Evolutionary conservation across 2,888 invertebrate species (phyloP).

Genomic region (Agriopis leucophaearia): DNA sequence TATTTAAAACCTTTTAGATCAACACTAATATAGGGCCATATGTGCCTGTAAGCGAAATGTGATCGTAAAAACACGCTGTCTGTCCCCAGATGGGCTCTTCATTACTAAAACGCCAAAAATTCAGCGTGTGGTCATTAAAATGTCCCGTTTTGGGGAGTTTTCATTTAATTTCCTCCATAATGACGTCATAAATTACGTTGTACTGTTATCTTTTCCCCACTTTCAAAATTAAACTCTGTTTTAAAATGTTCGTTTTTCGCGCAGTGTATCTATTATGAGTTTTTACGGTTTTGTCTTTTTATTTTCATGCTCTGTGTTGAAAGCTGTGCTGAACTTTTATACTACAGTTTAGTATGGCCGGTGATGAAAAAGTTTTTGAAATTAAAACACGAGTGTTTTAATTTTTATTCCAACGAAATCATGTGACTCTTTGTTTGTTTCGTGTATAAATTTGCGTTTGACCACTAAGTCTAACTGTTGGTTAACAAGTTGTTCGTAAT

Average conservation of each 20-base stretch:
- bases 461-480: no score
- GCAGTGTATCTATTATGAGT: constrained; percentile 49
- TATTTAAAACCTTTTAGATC: not conserved
- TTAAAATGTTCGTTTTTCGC: constrained; percentile 55
- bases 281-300: constrained; percentile 31
- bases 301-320: constrained; percentile 13
- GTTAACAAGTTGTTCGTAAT: no score
- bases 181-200: constrained; percentile 70
- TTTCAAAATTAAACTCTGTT: constrained; percentile 68
- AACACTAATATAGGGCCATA: not conserved
- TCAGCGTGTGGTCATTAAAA: constrained; percentile 55
- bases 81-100: constrained; percentile 41
- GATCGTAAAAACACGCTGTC: constrained; percentile 30
- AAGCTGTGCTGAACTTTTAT: constrained; percentile 22
- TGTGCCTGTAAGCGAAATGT: constrained; percentile 7
- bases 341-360: constrained; percentile 6
- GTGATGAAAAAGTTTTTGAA: constrained; percentile 19
- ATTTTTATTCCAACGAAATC: not conserved
- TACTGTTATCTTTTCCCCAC: constrained; percentile 70
- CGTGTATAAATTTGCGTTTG: no score
- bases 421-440: no score
- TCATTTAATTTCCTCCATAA: constrained; percentile 73
- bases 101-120: constrained; percentile 53
- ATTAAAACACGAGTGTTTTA: not conserved
- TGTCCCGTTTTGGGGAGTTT: constrained; percentile 58